A percentile compares a stretch with the other conserved stretches of the same genome.
phyloP scores from a whole-genome alignment of 1,140 invertebrate genomes.

The Gryllus bimaculatus region DNA sequence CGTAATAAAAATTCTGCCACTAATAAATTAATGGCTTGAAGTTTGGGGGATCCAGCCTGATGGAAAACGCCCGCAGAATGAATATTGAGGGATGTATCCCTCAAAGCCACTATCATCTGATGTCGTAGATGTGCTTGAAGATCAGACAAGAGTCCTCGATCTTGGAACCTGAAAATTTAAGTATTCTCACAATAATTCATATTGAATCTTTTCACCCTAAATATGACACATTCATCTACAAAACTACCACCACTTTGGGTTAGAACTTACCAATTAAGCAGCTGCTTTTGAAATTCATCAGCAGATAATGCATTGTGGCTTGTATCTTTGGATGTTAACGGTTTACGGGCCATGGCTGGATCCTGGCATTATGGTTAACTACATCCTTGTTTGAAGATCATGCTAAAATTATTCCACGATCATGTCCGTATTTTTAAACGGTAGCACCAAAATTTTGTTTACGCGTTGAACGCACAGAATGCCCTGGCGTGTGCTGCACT shows the following conservation, averaged over 20 bases:
- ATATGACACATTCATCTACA: neutral
- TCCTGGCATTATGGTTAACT: neutral
- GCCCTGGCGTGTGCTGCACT: neutral
- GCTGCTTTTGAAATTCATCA: conserved; percentile 43
- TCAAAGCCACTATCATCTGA: conserved; percentile 43
- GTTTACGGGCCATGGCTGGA: neutral
- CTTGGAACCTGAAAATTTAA: conserved; percentile 36
- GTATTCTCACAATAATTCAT: neutral
- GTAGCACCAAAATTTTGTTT: neutral
- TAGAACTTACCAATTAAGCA: conserved; percentile 31
- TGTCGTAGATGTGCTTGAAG: conserved; percentile 41
- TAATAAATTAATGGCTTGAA: conserved; percentile 45
- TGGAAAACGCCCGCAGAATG: conserved; percentile 25
- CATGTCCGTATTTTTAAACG: neutral
- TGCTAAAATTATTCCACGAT: neutral
- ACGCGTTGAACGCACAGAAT: neutral
- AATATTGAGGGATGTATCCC: conserved; percentile 31
- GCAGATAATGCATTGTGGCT: conserved; percentile 25
- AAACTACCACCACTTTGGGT: neutral
- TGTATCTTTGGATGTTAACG: neutral
- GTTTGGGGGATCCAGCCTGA: conserved; percentile 33
- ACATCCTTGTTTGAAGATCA: neutral
- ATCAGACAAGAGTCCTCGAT: conserved; percentile 43
- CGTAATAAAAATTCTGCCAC: conserved; percentile 44
- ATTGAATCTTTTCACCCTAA: neutral